phyloP scores from a whole-genome alignment of 1,140 invertebrate species.

The Drosophila paulistorum region DNA sequence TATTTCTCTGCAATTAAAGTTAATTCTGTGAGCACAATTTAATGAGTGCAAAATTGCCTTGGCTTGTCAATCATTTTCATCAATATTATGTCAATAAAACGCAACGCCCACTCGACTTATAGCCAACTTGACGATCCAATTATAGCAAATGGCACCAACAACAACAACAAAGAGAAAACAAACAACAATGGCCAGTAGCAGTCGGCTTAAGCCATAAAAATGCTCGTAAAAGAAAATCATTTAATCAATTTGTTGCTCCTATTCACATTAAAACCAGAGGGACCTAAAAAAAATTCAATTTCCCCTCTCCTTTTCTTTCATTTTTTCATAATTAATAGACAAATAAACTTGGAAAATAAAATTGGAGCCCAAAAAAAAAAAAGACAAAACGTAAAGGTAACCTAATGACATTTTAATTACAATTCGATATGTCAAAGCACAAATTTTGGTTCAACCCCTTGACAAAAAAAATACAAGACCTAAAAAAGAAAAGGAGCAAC shows the following conservation, averaged over 20 bases:
- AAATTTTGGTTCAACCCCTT: conserved; percentile 11
- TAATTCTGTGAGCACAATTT: background rate
- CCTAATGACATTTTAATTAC: conserved; percentile 77
- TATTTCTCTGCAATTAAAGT: conserved; percentile 52
- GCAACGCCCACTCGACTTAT: conserved; percentile 23
- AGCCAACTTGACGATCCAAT: conserved; percentile 39
- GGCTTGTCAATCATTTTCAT: conserved; percentile 46
- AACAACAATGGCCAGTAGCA: conserved; percentile 5
- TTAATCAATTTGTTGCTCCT: conserved; percentile 39
- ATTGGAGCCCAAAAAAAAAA: too few species aligned
- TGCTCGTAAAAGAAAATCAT: conserved; percentile 40
- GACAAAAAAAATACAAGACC: background rate
- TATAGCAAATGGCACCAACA: conserved; percentile 25
- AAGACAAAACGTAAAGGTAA: conserved; percentile 17
- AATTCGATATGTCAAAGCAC: conserved; percentile 33
- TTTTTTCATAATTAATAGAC: conserved; percentile 44
- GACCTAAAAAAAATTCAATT: conserved; percentile 13
- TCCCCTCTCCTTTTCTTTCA: background rate
- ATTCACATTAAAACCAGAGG: conserved; percentile 12
- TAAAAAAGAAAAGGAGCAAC: background rate
- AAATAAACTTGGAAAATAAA: conserved; percentile 9
- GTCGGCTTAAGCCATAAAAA: conserved; percentile 33
- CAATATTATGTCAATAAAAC: conserved; percentile 46
- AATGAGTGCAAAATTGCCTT: background rate
- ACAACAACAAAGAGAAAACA: background rate